Percentiles rank a stretch among this genome's conserved stretches.
Conservation (phyloP, 2,888 invertebrate genomes). For the Apantesis nais region DNA sequence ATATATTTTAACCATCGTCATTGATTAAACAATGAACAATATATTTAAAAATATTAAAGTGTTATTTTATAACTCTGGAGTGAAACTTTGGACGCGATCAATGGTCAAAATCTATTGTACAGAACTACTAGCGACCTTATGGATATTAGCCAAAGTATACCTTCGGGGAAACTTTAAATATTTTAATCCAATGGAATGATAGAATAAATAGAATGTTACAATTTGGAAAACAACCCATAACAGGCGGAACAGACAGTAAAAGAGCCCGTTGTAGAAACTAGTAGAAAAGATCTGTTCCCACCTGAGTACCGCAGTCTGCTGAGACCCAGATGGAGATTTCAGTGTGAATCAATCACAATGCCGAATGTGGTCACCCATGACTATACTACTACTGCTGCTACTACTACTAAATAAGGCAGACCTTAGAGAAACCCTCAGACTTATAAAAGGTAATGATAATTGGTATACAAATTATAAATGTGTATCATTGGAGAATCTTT, state of each 20-base stretch:
- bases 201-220: too few relatives aligned
- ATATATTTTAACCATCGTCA: neutral
- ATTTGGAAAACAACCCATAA: neutral
- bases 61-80: too few relatives aligned
- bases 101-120: neutral
- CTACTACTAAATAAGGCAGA: too few relatives aligned
- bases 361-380: too few relatives aligned
- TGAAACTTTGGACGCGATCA: neutral
- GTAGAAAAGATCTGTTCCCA: neutral
- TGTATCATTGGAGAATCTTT: neutral
- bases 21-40: neutral
- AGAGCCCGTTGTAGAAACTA: neutral
- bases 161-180: neutral
- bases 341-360: too few relatives aligned
- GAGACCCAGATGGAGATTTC: too few relatives aligned
- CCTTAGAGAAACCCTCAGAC: neutral
- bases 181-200: neutral
- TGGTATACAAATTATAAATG: neutral
- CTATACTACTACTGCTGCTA: too few relatives aligned
- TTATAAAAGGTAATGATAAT: neutral
- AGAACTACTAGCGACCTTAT: neutral
- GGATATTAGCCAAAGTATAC: neutral
- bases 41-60: neutral
- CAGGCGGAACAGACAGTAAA: too few relatives aligned
- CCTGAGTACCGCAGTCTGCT: neutral